Evolutionary conservation across 64 coral and sea anemone species (phyloP), one percentile per base, ranked within the genome.

Genomic region (Acropora tenuis): DNA sequence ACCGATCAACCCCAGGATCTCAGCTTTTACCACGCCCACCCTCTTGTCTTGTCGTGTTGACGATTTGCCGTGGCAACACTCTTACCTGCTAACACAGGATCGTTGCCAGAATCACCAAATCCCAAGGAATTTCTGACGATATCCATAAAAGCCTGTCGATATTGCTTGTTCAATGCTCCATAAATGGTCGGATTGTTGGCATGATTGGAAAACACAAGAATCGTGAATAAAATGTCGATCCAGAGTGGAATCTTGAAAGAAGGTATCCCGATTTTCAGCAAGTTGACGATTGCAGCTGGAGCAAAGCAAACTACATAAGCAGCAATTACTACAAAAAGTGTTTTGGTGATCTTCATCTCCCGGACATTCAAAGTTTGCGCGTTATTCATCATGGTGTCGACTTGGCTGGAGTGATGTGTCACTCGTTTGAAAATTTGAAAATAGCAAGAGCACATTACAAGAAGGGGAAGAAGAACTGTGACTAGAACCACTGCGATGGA

Each of bases 121-220:
- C 19, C 79, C 10, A 89, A 20, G 19, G 78, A 6, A 13, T 78
- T 78, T 66, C 11, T 78, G 2, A 95, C 40, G 10, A 95, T 84
- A 1, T 83, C 79, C 60, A 79, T 96, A 45, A 96, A 96, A 3
- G 95, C 91, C 7, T 86, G 78, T 18, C 95, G 91, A 41, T 96
- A 96, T 3, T 96, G 95, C 66, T 78, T 83, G 60, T 96, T 96
- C 52, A 96, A 85, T 44, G 90, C 57, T 2, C 95, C 95, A 74
- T 96, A 96, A 45, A 96, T 96, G 50, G 93, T 69, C 1, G 95
- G 95, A 41, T 96, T 96, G 41, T 96, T 96, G 1, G 95, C 87
- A 48, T 96, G 95, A 40, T 96, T 96, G 4, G 87, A 83, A 89
- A 96, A 75, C 4, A 96, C 90, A 0, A 96, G 50, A 7, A 93